These are phyloP conservation scores for Coleophora deauratella DNA, from an alignment of 2,888 invertebrate genomes.

Conservation along the genomic window DNA sequence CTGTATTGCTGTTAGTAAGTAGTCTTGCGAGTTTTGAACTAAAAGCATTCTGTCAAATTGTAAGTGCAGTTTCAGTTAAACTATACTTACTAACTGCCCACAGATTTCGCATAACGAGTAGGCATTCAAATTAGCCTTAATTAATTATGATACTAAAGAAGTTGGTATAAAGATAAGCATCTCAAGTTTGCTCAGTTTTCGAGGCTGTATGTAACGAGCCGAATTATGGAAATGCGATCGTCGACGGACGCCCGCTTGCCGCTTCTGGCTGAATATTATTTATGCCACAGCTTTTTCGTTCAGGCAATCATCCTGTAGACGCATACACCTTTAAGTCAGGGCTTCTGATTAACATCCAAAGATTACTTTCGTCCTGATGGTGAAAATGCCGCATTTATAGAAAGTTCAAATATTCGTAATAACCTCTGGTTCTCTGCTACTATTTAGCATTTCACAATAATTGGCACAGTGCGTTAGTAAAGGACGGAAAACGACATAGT, in stretches of 20 bases:
- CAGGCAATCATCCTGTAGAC: conserved; percentile 29
- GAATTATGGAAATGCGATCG: conserved; percentile 56
- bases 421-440: too few relatives aligned
- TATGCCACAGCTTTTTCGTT: conserved; percentile 36
- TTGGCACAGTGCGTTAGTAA: too few relatives aligned
- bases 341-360: conserved; percentile 34
- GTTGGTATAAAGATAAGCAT: conserved; percentile 33
- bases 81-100: too few relatives aligned
- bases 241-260: conserved; percentile 21
- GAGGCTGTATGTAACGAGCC: conserved; percentile 41
- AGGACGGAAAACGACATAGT: too few relatives aligned
- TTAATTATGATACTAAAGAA: conserved; percentile 38
- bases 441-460: too few relatives aligned
- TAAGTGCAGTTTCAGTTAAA: too few relatives aligned
- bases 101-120: too few relatives aligned
- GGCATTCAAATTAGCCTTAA: conserved; percentile 17
- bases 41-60: too few relatives aligned
- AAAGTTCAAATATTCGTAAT: too few relatives aligned
- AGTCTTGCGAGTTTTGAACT: too few relatives aligned
- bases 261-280: conserved; percentile 24
- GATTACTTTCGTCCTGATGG: conserved; percentile 6
- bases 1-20: too few relatives aligned
- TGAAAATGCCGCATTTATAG: too few relatives aligned
- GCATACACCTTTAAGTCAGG: conserved; percentile 26
- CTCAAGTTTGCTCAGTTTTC: conserved; percentile 14